Conservation (phyloP, 37 sponge, comb jelly and placozoan species). For the Theonella swinhoei region DNA sequence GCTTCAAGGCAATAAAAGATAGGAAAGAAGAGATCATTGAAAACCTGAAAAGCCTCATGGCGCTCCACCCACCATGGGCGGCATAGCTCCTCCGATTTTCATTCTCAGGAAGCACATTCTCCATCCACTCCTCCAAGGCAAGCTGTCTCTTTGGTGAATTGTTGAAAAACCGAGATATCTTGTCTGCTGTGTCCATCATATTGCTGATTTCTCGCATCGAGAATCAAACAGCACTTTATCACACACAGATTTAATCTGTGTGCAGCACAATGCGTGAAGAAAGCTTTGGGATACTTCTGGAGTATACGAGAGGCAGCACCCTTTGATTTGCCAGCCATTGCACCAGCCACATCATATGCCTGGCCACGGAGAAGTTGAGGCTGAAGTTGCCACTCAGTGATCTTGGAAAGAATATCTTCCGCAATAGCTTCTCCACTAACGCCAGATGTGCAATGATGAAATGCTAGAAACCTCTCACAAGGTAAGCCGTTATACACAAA, state of each 20-base stretch:
- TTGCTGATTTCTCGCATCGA: constrained; percentile 27
- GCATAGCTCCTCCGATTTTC: constrained; percentile 4
- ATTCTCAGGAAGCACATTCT: not conserved
- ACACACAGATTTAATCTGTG: constrained; percentile 51
- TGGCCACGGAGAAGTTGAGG: too few species aligned
- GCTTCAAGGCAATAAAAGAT: constrained; percentile 49
- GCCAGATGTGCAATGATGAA: constrained; percentile 30
- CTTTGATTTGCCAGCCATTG: too few species aligned
- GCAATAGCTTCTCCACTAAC: constrained; percentile 54
- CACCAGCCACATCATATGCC: too few species aligned
- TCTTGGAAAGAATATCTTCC: constrained; percentile 2
- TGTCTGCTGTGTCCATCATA: constrained; percentile 43
- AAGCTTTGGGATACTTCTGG: too few species aligned
- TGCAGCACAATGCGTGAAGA: too few species aligned
- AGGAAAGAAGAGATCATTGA: constrained; percentile 28
- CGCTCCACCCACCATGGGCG: constrained; percentile 21
- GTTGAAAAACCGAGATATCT: constrained; percentile 16
- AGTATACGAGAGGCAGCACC: too few species aligned
- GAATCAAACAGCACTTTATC: constrained; percentile 26
- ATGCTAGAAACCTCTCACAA: too few species aligned
- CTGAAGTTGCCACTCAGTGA: constrained; percentile 24
- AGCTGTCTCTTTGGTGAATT: constrained; percentile 46
- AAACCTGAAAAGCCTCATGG: constrained; percentile 14
- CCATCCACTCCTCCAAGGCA: constrained; percentile 27
- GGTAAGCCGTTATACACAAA: too few species aligned